Conservation (phyloP, 2,888 invertebrate species). For the Oconnorella tubifera region DNA sequence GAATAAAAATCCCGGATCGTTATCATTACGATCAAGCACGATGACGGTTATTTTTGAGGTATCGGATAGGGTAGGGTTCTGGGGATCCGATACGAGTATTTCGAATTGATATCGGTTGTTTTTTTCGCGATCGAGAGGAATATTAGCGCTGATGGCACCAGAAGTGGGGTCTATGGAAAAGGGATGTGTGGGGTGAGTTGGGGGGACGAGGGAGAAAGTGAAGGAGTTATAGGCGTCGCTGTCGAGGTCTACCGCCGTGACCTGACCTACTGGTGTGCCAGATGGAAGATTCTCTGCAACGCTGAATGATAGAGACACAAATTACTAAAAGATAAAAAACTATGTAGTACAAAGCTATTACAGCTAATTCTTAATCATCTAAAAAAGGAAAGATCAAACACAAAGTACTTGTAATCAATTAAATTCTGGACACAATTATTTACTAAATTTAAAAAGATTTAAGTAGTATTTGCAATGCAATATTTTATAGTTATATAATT, state of each 20-base stretch:
- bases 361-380: too few relatives aligned
- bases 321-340: too few relatives aligned
- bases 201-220: constrained; percentile 13
- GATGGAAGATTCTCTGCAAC: constrained; percentile 18
- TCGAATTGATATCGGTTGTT: constrained; percentile 21
- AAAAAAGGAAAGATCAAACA: too few relatives aligned
- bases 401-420: too few relatives aligned
- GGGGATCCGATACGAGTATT: constrained; percentile 16
- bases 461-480: too few relatives aligned
- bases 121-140: constrained; percentile 25
- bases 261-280: constrained; percentile 19
- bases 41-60: constrained; percentile 23
- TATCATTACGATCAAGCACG: constrained; percentile 31
- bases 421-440: too few relatives aligned
- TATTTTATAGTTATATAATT: too few relatives aligned
- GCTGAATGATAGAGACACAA: too few relatives aligned
- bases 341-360: too few relatives aligned
- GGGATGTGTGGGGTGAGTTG: constrained; percentile 46
- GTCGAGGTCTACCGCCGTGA: constrained; percentile 21
- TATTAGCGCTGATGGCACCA: constrained; percentile 19
- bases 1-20: constrained; percentile 27
- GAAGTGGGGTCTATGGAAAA: constrained; percentile 24
- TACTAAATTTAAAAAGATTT: too few relatives aligned
- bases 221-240: constrained; percentile 15
- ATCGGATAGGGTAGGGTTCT: constrained; percentile 16